Percentiles rank a stretch among this genome's conserved stretches.
Conservation (phyloP, 2,888 invertebrate genomes). For the Philhelius pedissequus region DNA sequence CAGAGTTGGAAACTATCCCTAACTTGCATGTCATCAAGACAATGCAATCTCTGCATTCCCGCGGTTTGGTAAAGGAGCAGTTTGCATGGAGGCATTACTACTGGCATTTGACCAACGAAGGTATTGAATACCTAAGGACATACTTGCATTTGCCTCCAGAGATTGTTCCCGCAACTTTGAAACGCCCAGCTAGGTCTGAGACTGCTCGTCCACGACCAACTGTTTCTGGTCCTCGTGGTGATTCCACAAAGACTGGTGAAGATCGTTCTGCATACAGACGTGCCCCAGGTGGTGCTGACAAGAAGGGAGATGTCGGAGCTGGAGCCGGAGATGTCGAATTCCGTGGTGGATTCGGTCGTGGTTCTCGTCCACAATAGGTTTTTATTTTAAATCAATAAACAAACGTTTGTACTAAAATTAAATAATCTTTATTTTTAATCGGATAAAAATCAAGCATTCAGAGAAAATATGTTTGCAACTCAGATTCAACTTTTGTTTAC, state of each 20-base stretch:
- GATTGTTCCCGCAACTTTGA: constrained; percentile 98
- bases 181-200: constrained; percentile 92
- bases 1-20: constrained; percentile 95
- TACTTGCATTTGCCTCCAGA: constrained; percentile 98
- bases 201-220: constrained; percentile 89
- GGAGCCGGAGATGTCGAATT: constrained; percentile 96
- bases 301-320: constrained; percentile 98
- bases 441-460: no score
- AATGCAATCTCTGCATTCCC: constrained; percentile 96
- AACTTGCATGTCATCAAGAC: constrained; percentile 99
- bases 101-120: constrained; percentile 98
- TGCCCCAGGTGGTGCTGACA: constrained; percentile 89
- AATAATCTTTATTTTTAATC: neutral
- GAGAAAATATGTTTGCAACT: no score
- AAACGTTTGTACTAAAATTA: constrained; percentile 53
- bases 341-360: constrained; percentile 90
- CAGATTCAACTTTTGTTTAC: no score
- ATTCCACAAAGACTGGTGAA: constrained; percentile 87
- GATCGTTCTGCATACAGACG: constrained; percentile 92
- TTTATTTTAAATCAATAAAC: constrained; percentile 70
- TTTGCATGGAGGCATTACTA: constrained; percentile 99
- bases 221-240: constrained; percentile 85
- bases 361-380: constrained; percentile 80
- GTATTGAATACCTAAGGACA: constrained; percentile 96
- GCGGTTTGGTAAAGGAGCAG: constrained; percentile 99